A percentile compares a stretch with the other conserved stretches of the same genome.
phyloP scores from a whole-genome alignment of 2,888 invertebrate genomes.

The Caenorhabditis sulstoni region DNA sequence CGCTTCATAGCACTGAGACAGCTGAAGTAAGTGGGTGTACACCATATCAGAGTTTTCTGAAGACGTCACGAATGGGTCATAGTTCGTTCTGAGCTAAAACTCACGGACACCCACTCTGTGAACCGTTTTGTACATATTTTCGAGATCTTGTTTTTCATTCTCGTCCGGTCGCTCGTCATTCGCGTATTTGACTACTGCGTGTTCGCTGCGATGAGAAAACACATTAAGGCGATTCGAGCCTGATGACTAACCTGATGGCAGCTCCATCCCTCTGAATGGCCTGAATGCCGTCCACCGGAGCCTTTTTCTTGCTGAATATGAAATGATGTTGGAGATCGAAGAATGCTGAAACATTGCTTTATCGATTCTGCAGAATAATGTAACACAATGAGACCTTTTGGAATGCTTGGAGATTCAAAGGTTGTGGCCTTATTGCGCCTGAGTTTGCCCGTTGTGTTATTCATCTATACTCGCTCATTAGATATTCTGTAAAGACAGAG shows the following conservation, averaged over 20 bases:
- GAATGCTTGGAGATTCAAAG: slow-evolving; percentile 55
- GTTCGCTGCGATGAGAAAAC: slow-evolving; percentile 37
- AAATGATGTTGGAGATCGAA: slow-evolving; percentile 64
- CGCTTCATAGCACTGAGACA: slow-evolving; percentile 65
- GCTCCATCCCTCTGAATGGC: slow-evolving; percentile 56
- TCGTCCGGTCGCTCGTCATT: slow-evolving; percentile 59
- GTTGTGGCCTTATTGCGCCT: slow-evolving; percentile 63
- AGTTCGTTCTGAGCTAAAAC: background rate
- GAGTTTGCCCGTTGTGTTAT: slow-evolving; percentile 58
- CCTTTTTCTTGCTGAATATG: slow-evolving; percentile 56
- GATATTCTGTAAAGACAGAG: slow-evolving; percentile 28
- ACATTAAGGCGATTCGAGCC: slow-evolving; percentile 5
- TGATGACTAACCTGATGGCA: slow-evolving; percentile 45
- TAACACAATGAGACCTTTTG: slow-evolving; percentile 58
- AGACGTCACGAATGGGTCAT: background rate
- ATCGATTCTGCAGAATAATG: too few relatives aligned
- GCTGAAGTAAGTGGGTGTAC: slow-evolving; percentile 62
- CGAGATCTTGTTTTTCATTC: slow-evolving; percentile 48
- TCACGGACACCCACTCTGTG: slow-evolving; percentile 56
- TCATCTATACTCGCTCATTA: slow-evolving; percentile 54
- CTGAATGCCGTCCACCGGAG: slow-evolving; percentile 54
- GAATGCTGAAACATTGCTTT: slow-evolving; percentile 58
- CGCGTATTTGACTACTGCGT: slow-evolving; percentile 56
- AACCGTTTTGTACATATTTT: slow-evolving; percentile 60
- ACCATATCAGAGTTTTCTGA: slow-evolving; percentile 64